These are phyloP conservation scores for Drosophila limbata DNA, from an alignment of 2,888 invertebrate species.

Conservation along the genomic window DNA sequence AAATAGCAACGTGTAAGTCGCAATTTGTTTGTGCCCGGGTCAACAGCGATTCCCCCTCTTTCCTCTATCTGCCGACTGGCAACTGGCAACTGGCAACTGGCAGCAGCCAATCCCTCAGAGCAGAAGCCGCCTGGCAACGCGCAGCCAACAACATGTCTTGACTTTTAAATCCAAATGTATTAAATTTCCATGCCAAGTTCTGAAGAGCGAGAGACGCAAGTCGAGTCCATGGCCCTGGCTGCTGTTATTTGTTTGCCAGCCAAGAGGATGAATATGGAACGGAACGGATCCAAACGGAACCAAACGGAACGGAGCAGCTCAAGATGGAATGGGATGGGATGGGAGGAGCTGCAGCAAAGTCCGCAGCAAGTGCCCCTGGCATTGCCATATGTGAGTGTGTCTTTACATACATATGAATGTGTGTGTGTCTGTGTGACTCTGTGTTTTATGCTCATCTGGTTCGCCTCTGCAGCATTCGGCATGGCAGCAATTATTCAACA, in stretches of 20 bases:
- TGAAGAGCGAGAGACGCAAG: conserved; percentile 54
- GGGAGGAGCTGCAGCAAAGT: conserved; percentile 28
- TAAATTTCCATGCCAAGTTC: conserved; percentile 72
- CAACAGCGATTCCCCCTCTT: conserved; percentile 27
- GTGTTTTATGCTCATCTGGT: conserved; percentile 57
- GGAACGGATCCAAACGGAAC: conserved; percentile 5
- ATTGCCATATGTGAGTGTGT: conserved; percentile 34
- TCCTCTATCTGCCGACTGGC: background rate
- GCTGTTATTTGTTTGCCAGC: conserved; percentile 50
- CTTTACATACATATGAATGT: background rate
- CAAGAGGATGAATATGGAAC: conserved; percentile 24
- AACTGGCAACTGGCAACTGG: conserved; percentile 3
- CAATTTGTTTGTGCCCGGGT: conserved; percentile 75
- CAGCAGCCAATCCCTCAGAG: conserved; percentile 20
- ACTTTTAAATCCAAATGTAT: conserved; percentile 80
- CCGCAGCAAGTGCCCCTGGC: conserved; percentile 53
- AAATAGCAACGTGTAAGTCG: conserved; percentile 79
- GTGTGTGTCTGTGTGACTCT: conserved; percentile 17
- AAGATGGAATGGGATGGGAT: background rate
- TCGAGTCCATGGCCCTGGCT: conserved; percentile 38
- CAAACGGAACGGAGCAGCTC: background rate
- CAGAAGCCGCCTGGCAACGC: conserved; percentile 61
- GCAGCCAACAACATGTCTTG: conserved; percentile 70
- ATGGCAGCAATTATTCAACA: conserved; percentile 80
- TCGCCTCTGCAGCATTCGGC: conserved; percentile 68